Conservation (phyloP, 2,797 vertebrate genomes). For the Pangasius larnaudii region DNA sequence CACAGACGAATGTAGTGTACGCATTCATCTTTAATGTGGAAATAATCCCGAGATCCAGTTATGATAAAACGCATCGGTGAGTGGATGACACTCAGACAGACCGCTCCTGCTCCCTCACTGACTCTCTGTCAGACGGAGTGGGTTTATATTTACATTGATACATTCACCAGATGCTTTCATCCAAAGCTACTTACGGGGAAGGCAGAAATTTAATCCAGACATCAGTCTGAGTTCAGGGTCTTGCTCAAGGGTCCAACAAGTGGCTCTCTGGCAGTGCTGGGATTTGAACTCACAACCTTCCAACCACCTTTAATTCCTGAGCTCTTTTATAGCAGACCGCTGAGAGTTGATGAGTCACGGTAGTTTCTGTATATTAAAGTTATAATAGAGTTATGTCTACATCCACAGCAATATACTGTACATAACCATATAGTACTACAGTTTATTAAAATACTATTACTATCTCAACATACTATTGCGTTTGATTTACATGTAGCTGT, state of each 20-base stretch:
- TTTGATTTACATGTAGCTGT: neutral
- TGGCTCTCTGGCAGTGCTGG: neutral
- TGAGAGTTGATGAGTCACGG: neutral
- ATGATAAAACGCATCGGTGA: slow-evolving; percentile 14
- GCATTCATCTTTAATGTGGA: neutral
- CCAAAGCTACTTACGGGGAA: neutral
- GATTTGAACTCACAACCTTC: neutral
- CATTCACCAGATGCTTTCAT: slow-evolving; percentile 17
- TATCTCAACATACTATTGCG: neutral
- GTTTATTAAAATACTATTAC: neutral
- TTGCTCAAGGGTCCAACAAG: neutral
- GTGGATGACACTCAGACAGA: neutral
- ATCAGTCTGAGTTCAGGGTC: neutral
- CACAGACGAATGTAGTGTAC: neutral
- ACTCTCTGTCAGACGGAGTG: neutral
- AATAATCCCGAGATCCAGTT: neutral
- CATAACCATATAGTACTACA: neutral
- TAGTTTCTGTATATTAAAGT: neutral
- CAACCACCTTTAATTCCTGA: neutral
- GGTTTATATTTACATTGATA: slow-evolving; percentile 21
- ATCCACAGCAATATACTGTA: neutral
- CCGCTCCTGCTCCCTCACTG: slow-evolving; percentile 7
- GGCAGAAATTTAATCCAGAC: slow-evolving; percentile 14
- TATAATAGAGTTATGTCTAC: neutral
- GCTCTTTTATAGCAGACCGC: neutral